Evolutionary conservation across 2,888 invertebrate genomes (phyloP), one percentile per base, ranked within the genome.

Genomic region (Nasonia oneida): DNA sequence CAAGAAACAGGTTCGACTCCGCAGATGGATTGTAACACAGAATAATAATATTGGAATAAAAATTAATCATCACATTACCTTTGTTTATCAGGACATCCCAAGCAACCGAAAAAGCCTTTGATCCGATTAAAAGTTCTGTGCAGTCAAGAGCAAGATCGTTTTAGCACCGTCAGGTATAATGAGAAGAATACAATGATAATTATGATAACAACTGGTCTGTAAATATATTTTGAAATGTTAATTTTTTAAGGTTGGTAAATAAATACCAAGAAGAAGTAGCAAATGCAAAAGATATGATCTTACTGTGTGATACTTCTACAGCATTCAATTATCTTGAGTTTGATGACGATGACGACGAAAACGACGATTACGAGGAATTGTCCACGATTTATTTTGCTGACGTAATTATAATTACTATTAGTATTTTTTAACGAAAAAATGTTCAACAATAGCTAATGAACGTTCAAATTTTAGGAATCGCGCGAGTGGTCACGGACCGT

Each of bases 111-210:
- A 0, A 90, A 95, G 79, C 98, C 98, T 0, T 94, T 98, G 39
- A 95, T 98, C 82, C 95, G 98, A 70, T 91, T 99, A 29, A 95
- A 97, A 89, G 95, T 99, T 18, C 95, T 96, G 88, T 98, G 97
- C 93, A 95, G 95, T 73, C 95, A 96, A 61, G 97, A 97, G 86
- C 94, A 95, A 23, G 97, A 97, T 92, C 94, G 95, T 89, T 97
- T 97, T 91, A 97, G 97, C 91, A 93, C 95, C 0, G 95, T 96
- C 57, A 89, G 85, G 92, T 93, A 89, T 47, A 47, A 47, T 47
- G 37, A 37, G 3, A 10, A 8, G 10, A 6, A 42, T 42, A 39
- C 6, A 6, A 39, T 47, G 8, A 47, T 42, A 42, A 42, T 42
- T 0, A 42, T 8, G 10, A 1, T 1, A 53, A 15, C 18, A 53